These are phyloP conservation scores for Rafetus swinhoei DNA, from an alignment of 2,113 vertebrate species.

Conservation along the genomic window DNA sequence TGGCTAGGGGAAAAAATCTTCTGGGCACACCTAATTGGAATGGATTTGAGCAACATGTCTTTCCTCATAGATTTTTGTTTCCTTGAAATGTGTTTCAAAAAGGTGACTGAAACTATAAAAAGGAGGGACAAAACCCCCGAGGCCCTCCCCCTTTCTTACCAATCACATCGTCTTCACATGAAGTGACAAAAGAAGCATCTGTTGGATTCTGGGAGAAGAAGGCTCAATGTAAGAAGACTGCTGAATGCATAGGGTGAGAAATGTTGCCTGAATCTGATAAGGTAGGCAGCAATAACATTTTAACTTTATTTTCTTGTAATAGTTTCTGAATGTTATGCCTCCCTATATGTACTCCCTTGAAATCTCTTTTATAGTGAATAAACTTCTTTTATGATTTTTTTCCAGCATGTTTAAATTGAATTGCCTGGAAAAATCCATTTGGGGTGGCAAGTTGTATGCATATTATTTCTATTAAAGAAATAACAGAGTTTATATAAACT, in stretches of 20 bases:
- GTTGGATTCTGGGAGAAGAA: neutral
- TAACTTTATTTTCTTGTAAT: neutral
- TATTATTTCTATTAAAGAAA: neutral
- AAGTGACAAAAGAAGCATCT: neutral
- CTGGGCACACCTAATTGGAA: too few species aligned
- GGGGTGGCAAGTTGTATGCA: neutral
- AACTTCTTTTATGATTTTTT: neutral
- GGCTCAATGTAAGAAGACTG: neutral
- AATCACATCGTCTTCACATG: neutral
- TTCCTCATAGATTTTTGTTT: neutral
- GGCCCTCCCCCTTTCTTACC: neutral
- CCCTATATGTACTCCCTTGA: neutral
- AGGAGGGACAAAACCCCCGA: neutral
- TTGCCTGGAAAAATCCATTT: neutral
- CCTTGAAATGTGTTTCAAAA: neutral
- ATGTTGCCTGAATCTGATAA: neutral
- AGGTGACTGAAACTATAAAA: neutral
- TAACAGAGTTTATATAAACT: neutral
- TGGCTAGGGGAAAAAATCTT: too few species aligned
- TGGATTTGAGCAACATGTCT: neutral
- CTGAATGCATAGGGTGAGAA: neutral
- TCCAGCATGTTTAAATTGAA: neutral
- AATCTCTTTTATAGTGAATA: neutral
- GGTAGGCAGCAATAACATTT: neutral
- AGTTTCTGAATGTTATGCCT: neutral